Base-by-base conservation (phyloP, 2,888 invertebrate genomes). In the Petrolisthes cinctipes region DNA sequence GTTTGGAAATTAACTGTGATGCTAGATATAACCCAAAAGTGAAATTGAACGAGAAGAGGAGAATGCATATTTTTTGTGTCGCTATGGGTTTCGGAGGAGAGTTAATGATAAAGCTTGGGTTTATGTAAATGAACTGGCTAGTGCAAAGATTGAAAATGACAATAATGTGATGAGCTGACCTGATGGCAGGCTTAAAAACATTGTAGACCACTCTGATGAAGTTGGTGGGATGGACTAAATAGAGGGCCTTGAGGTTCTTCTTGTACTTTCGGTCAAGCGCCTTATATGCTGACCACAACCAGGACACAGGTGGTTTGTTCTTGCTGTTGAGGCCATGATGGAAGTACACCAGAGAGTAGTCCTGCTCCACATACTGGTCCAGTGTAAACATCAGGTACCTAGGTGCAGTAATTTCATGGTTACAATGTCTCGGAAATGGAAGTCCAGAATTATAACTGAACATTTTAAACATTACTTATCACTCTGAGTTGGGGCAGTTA, bases 251-350 rank as follows among this genome's bases (percentile, higher is more conserved):
- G 73, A 99, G 94, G 93, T 99, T 99, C 93, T 99, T 99, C 94
- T 99, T 99, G 94, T 99, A 99, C 94, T 98, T 98, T 91, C 99
- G 95, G 94, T 99, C 99, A 92, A 99, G 97, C 68, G 98, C 97
- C 93, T 96, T 96, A 93, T 99, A 99, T 0, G 99, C 98, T 93
- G 97, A 97, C 95, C 99, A 96, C 85, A 99, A 94, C 97, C 99
- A 99, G 61, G 97, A 95, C 0, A 98, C 94, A 0, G 98, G 96
- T 0, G 99, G 99, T 93, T 99, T 99, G 93, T 99, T 99, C 93
- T 96, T 96, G 92, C 97, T 98, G 80, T 96, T 96, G 79, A 99
- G 95, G 17, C 99, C 99, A 93, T 97, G 97, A 93, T 99, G 99
- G 92, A 99, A 98, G 93, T 99, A 99, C 4, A 99, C 97, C 89